Conservation (phyloP, 2,797 vertebrate species). For the Danio albolineatus region DNA sequence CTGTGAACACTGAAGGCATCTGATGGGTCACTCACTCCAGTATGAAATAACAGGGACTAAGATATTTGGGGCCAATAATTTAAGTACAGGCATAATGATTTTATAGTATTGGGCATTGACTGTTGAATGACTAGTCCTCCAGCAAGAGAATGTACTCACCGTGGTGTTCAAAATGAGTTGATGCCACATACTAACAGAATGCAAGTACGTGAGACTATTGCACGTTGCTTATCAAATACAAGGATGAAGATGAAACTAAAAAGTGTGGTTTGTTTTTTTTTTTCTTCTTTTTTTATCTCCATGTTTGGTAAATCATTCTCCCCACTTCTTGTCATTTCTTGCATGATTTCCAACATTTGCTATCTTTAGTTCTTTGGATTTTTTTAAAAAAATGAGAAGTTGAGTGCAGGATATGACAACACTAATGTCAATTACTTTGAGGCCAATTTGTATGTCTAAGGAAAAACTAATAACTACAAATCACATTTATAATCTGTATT, state of each 20-base stretch:
- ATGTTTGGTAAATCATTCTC: slow-evolving; percentile 36
- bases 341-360: too few relatives aligned
- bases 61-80: slow-evolving; percentile 23
- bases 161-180: slow-evolving; percentile 55
- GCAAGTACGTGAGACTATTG: slow-evolving; percentile 66
- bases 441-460: too few relatives aligned
- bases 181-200: slow-evolving; percentile 58
- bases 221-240: slow-evolving; percentile 74
- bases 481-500: too few relatives aligned
- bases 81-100: slow-evolving; percentile 30
- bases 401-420: too few relatives aligned
- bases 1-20: neutral
- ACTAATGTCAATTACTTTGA: too few relatives aligned
- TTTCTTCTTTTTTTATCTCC: too few relatives aligned
- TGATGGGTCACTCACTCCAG: neutral
- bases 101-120: slow-evolving; percentile 53
- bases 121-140: slow-evolving; percentile 61
- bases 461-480: too few relatives aligned
- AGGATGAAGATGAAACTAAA: slow-evolving; percentile 61
- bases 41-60: slow-evolving; percentile 1
- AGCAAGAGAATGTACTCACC: slow-evolving; percentile 61
- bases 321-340: neutral
- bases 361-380: too few relatives aligned
- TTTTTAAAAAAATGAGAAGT: too few relatives aligned
- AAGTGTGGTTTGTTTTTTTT: slow-evolving; percentile 36